Conservation (phyloP, 2,797 vertebrate genomes). For the Anguilla anguilla region DNA sequence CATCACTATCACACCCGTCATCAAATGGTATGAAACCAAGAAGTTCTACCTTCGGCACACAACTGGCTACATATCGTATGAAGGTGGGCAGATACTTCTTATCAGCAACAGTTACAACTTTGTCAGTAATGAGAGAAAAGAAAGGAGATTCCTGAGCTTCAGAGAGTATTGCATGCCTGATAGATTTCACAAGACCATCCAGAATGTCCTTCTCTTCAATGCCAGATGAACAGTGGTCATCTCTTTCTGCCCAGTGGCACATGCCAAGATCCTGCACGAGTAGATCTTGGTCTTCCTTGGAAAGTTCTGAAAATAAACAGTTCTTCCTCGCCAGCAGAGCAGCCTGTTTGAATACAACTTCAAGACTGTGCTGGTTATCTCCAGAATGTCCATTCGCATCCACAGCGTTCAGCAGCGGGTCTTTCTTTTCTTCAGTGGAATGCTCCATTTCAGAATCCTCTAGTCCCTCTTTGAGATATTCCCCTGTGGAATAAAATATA, state of each 20-base stretch:
- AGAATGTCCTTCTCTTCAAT: constrained; percentile 75
- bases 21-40: constrained; percentile 87
- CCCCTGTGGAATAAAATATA: constrained; percentile 53
- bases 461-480: constrained; percentile 53
- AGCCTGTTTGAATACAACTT: constrained; percentile 68
- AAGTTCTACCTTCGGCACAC: constrained; percentile 88
- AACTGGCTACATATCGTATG: constrained; percentile 86
- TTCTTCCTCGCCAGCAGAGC: constrained; percentile 68
- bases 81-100: constrained; percentile 84
- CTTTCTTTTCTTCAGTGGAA: constrained; percentile 54
- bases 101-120: constrained; percentile 79
- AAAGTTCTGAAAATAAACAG: constrained; percentile 55
- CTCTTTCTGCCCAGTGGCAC: constrained; percentile 71
- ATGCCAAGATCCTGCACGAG: constrained; percentile 68
- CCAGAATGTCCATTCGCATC: constrained; percentile 70
- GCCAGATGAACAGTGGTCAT: constrained; percentile 39
- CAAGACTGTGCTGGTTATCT: constrained; percentile 68
- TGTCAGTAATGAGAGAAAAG: constrained; percentile 91
- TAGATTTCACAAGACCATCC: constrained; percentile 80
- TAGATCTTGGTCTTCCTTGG: constrained; percentile 64
- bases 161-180: constrained; percentile 82
- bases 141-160: constrained; percentile 91
- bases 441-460: constrained; percentile 56
- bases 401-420: constrained; percentile 55
- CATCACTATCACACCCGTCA: constrained; percentile 65